Evolutionary conservation across 2,888 invertebrate genomes (phyloP).

Genomic region (Chydorus sphaericus): DNA sequence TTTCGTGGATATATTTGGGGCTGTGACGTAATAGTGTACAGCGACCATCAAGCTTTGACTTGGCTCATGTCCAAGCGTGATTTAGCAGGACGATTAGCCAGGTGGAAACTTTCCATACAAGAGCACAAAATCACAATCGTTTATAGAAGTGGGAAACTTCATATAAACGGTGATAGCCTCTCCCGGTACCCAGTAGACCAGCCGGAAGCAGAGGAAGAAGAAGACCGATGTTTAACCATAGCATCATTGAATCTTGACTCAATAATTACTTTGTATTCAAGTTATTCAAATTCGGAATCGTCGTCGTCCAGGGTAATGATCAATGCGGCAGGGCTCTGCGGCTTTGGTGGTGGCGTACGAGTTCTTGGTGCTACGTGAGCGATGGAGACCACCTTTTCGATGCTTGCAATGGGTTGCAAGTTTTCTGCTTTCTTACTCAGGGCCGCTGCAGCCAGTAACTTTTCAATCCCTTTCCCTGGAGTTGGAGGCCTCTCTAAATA

Average conservation of each 20-base stretch:
- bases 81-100: slow-evolving; percentile 11
- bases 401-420: no score
- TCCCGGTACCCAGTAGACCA: slow-evolving; percentile 2
- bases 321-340: not conserved
- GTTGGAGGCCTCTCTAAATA: no score
- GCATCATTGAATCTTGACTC: no score
- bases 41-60: slow-evolving; percentile 12
- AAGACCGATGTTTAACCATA: no score
- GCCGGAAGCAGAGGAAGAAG: not conserved
- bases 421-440: no score
- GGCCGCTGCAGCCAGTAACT: no score
- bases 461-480: no score
- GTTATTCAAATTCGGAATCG: no score
- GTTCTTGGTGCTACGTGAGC: not conserved
- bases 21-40: not conserved
- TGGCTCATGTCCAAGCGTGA: slow-evolving; percentile 11
- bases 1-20: slow-evolving; percentile 11
- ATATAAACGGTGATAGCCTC: slow-evolving; percentile 12
- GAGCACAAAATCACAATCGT: slow-evolving; percentile 1
- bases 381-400: no score
- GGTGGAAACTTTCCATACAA: slow-evolving; percentile 12
- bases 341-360: not conserved
- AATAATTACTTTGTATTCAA: no score
- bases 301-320: no score
- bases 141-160: not conserved